Evolutionary conservation across 2,113 vertebrate genomes (phyloP).

Genomic region (Theristicus caerulescens): DNA sequence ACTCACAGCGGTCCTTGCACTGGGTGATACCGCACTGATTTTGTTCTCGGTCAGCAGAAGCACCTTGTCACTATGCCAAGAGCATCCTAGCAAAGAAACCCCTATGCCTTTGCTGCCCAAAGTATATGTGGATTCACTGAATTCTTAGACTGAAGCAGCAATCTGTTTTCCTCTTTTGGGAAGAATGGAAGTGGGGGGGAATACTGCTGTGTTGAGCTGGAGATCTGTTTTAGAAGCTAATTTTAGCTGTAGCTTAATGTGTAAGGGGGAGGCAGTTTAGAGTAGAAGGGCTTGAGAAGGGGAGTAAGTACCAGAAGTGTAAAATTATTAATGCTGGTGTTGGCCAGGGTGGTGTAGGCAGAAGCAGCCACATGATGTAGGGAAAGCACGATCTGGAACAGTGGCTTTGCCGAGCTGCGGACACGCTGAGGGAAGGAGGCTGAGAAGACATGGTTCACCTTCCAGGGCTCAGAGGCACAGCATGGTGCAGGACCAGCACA

Average conservation of each 20-base stretch:
- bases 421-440: neutral
- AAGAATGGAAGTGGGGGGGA: neutral
- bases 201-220: neutral
- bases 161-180: neutral
- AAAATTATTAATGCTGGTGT: neutral
- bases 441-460: neutral
- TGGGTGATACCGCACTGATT: rapidly evolving
- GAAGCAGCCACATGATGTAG: neutral
- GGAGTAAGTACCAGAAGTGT: neutral
- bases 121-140: neutral
- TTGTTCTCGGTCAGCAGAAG: neutral
- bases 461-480: neutral
- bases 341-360: neutral
- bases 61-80: neutral
- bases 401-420: neutral
- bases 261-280: neutral
- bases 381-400: neutral
- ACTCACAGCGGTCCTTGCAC: neutral
- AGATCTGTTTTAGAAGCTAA: neutral
- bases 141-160: neutral
- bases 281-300: neutral
- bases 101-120: neutral
- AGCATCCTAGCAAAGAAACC: neutral
- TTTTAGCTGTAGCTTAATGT: neutral
- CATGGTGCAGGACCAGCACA: neutral